Conservation (phyloP, 2,888 invertebrate species). For the Hedychridium roseum region DNA sequence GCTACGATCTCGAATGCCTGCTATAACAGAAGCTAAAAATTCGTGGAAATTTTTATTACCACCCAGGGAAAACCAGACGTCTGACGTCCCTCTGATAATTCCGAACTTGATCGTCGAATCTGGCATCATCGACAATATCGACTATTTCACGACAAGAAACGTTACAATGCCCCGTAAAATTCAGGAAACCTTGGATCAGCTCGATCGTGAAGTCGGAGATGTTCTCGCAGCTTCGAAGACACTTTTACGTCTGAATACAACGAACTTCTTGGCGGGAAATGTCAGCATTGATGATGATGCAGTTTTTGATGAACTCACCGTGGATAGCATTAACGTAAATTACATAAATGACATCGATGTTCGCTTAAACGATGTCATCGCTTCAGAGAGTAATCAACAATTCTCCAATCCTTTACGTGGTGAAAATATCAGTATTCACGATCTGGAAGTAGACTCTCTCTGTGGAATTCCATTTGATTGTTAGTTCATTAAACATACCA, state of each 20-base stretch:
- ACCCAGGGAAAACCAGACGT: conserved; percentile 23
- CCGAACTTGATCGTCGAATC: conserved; percentile 31
- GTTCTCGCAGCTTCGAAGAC: conserved; percentile 9
- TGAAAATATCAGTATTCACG: conserved; percentile 28
- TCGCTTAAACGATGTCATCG: conserved; percentile 9
- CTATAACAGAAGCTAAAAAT: conserved; percentile 29
- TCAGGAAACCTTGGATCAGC: conserved; percentile 8
- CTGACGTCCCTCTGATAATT: conserved; percentile 24
- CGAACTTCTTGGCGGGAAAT: conserved; percentile 22
- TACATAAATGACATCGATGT: conserved; percentile 33
- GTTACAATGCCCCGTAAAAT: conserved; percentile 21
- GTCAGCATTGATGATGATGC: conserved; percentile 35
- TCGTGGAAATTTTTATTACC: conserved; percentile 36
- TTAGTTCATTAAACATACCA: conserved; percentile 26
- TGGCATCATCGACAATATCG: conserved; percentile 20
- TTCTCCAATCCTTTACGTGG: conserved; percentile 29
- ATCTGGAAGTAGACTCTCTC: conserved; percentile 42
- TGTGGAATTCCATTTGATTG: conserved; percentile 48
- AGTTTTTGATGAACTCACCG: conserved; percentile 35
- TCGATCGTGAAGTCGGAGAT: conserved; percentile 14
- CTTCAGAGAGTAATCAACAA: conserved; percentile 21
- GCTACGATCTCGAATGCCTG: conserved; percentile 33
- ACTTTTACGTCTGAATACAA: conserved; percentile 4
- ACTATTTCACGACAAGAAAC: conserved; percentile 12
- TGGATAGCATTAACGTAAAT: conserved; percentile 35